Base-by-base conservation (phyloP, 2,797 vertebrate genomes). In the Muscicapa comitata region DNA sequence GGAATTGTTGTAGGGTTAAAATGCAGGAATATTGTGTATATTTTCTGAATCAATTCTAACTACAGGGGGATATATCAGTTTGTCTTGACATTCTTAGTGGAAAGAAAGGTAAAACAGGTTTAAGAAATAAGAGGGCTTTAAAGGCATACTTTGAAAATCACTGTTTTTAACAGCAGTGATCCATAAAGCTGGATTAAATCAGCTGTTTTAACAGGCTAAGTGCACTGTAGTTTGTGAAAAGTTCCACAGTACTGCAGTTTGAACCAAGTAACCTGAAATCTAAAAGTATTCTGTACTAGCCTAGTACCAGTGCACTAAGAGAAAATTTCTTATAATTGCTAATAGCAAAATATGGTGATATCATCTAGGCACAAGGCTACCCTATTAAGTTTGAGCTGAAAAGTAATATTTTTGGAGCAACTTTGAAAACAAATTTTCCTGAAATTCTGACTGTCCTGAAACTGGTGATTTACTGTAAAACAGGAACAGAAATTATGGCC, bases 191-290 rank as follows among this genome's bases (percentile, higher is more conserved):
- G 72, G 90, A 96, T 96, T 97, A 97, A 96, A 96, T 83, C 80
- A 88, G 58, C 9, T 25, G 72, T 96, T 97, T 96, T 96, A 95
- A 86, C 74, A 76, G 74, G 45, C 45, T 95, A 86, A 97, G 61
- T 95, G 82, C 86, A 91, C 88, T 96, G 87, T 71, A 89, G 74
- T 88, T 95, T 93, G 45, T 83, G 54, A 96, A 94, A 96, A 96
- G 88, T 96, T 96, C 76, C 51, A 94, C 4, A 1, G 45, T 93
- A 93, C 88, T 95, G 90, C 94, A 97, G 94, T 91, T 94, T 94
- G 93, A 97, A 97, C 85, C 85, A 96, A 94, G 79, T 92, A 97
- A 93, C 77, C 63, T 85, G 85, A 95, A 96, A 97, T 94, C 85
- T 94, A 88, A 96, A 96, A 97, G 95, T 80, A 86, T 76, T 85